phyloP scores from a whole-genome alignment of 2,113 vertebrate genomes.

The Hiodon tergisus region DNA sequence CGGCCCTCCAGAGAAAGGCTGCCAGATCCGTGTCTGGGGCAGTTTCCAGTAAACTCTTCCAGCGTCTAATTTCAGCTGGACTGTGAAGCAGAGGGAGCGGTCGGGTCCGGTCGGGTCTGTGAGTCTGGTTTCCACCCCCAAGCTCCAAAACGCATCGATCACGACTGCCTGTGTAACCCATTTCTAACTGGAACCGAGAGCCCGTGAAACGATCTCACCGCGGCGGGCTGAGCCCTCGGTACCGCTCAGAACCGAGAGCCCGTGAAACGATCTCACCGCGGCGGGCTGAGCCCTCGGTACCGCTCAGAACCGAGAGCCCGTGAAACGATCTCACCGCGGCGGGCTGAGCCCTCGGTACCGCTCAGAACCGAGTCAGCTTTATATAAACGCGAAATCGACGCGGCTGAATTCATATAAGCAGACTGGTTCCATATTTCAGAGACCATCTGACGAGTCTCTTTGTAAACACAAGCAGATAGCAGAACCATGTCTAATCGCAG shows the following conservation, averaged over 20 bases:
- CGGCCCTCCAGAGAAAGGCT: neutral
- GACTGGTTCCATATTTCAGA: neutral
- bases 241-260: no score
- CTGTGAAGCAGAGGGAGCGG: neutral
- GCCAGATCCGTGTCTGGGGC: neutral
- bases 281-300: no score
- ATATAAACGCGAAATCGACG: neutral
- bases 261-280: no score
- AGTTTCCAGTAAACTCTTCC: slow-evolving; percentile 11
- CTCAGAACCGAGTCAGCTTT: neutral
- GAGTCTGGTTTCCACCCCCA: neutral
- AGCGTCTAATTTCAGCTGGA: neutral
- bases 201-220: no score
- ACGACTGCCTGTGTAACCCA: neutral
- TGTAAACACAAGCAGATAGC: neutral
- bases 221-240: no score
- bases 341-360: no score
- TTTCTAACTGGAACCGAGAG: no score
- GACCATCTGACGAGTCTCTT: neutral
- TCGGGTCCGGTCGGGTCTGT: neutral
- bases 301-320: no score
- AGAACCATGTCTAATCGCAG: slow-evolving; percentile 11
- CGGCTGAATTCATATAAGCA: neutral
- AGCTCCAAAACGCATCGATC: neutral
- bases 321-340: no score